Evolutionary conservation across 1,140 invertebrate species (phyloP), one percentile per base, ranked within the genome.

Genomic region (Drosophila malerkotliana): DNA sequence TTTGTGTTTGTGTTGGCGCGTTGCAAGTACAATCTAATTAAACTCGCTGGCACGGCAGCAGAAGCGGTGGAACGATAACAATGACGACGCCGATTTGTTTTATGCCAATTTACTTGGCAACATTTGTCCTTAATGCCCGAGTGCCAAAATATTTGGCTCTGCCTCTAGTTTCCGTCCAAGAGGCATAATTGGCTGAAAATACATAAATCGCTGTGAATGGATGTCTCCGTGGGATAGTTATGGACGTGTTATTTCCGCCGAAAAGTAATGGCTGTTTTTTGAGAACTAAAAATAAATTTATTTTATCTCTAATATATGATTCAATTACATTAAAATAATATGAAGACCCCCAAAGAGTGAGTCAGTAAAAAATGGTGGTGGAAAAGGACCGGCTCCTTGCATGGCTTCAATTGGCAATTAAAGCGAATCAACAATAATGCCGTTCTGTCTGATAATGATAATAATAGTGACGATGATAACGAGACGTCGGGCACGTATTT

Each of bases 81-180:
- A 73, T 69, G 76, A 75, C 60, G 77, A 72, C 57, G 75, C 61
- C 82, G 82, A 85, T 87, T 87, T 87, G 78, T 81, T 82, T 88
- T 88, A 82, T 88, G 74, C 75, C 76, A 76, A 66, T 88, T 83
- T 75, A 68, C 63, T 88, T 87, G 82, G 82, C 83, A 87, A 88
- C 82, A 87, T 85, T 87, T 87, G 82, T 62, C 63, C 59, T 79
- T 87, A 83, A 87, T 83, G 83, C 15, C n/a, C 72, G 39, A 51
- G 39, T 88, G 83, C 83, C 83, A 87, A 87, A 52, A 60, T 83
- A 69, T 87, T 87, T 87, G 82, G 74, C 83, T 79, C 51, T 54
- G 49, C 21, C 52, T 64, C 41, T 62, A 77, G 60, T 79, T 62
- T 73, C 32, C 58, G 18, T 14, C 39, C 58, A 67, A 57, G 45